phyloP scores from a whole-genome alignment of 1,140 invertebrate species.

The Anastrepha obliqua region DNA sequence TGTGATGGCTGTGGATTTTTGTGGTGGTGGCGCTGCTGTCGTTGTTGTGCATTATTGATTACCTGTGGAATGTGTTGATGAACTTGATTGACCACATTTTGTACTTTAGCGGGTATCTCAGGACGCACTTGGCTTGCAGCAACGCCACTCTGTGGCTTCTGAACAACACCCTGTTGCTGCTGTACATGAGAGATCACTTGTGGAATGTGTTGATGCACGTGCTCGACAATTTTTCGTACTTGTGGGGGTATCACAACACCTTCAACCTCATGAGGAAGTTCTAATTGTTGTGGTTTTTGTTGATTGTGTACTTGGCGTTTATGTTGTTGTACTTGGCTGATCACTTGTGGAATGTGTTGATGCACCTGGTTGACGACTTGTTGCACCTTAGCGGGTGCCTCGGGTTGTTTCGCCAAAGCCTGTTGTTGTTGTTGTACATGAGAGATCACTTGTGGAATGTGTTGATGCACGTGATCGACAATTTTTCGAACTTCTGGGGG shows the following conservation, averaged over 20 bases:
- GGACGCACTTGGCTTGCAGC: background rate
- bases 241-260: background rate
- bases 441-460: background rate
- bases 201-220: constrained; percentile 38
- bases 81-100: constrained; percentile 33
- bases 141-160: background rate
- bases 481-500: background rate
- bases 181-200: background rate
- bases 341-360: constrained; percentile 55
- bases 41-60: background rate
- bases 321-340: constrained; percentile 31
- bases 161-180: background rate
- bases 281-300: background rate
- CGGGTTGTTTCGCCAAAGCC: background rate
- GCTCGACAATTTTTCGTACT: background rate
- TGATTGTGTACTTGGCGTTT: background rate
- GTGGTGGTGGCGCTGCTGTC: background rate
- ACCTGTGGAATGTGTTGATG: constrained; percentile 37
- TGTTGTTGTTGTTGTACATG: background rate
- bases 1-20: too few species aligned
- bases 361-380: constrained; percentile 53
- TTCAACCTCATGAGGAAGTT: background rate
- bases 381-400: background rate
- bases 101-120: background rate
- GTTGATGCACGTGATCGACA: background rate